Evolutionary conservation across 2,888 invertebrate species (phyloP), one percentile per base, ranked within the genome.

Genomic region (Julus scanicus): DNA sequence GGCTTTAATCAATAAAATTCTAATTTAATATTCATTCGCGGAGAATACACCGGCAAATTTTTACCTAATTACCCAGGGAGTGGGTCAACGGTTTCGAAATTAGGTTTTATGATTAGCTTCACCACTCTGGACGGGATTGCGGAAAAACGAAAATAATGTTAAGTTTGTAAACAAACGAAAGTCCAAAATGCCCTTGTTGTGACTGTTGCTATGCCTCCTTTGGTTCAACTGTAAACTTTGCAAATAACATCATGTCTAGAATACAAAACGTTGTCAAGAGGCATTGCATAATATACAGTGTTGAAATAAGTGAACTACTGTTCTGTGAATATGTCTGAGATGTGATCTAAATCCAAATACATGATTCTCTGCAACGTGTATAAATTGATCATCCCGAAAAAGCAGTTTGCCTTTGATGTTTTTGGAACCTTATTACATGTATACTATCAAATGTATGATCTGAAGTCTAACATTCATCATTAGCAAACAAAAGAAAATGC

Each of bases 21-120:
- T 86, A 86, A 86, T 86, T 53, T 86, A 86, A 86, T 86, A 86
- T 86, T 86, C 86, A 86, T 53, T 85, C 85, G 85, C 85, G 40
- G 48, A 48, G 85, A 85, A 40, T 85, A 37, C 85, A 85, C 71
- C 29, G 71, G 29, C 71, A 71, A n/a, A 71, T 71, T 71, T 40
- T 48, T 85, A 49, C 85, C 44, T 85, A 85, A 85, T 85, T 85
- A 40, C 40, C 20, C 5, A 37, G 9, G n/a, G 85, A 48, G 49
- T 20, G 44, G 85, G 85, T 85, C 48, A 9, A 29, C 40, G 44
- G 85, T 49, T 40, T 40, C 20, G 20, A 49, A 44, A 49, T 40
- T 13, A n/a, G 9, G 44, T 17, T 85, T 40, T 9, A 20, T 85
- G 40, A 20, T 40, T n/a, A 40, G 40, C 9, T 13, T 29, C 13